Evolutionary conservation across 2,797 vertebrate genomes (phyloP).

Genomic region (Merluccius polli): DNA sequence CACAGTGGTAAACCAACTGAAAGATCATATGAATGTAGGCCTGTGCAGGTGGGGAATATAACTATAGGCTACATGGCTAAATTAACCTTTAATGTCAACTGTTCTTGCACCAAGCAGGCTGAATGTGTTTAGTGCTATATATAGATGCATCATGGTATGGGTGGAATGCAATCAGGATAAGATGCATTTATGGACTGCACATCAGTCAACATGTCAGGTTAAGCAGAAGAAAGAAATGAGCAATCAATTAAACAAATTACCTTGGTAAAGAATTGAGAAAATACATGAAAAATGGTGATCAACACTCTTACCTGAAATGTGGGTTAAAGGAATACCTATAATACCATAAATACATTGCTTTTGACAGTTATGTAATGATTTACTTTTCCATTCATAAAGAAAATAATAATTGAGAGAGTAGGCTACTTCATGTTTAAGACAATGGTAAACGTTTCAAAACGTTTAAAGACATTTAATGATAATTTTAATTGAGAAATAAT

Average conservation of each 20-base stretch:
- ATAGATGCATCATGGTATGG: neutral
- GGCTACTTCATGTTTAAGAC: no score
- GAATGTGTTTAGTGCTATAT: neutral
- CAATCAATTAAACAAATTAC: neutral
- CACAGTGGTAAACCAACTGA: neutral
- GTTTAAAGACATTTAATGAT: no score
- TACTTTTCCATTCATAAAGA: no score
- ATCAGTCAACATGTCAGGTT: neutral
- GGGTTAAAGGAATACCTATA: no score
- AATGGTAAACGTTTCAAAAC: no score
- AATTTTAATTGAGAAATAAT: no score
- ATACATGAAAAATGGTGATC: neutral
- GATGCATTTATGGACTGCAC: neutral
- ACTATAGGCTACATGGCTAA: neutral
- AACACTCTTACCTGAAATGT: no score
- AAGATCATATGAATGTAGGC: no score
- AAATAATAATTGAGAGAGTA: no score
- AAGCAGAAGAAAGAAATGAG: neutral
- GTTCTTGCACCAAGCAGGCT: neutral
- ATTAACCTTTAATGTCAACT: neutral
- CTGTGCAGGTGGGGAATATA: neutral
- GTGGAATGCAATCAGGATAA: neutral
- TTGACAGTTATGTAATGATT: no score
- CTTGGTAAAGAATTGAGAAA: neutral
- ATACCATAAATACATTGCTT: no score